These are phyloP conservation scores for Trachymyrmex septentrionalis DNA, from an alignment of 1,140 invertebrate species.

Conservation along the genomic window DNA sequence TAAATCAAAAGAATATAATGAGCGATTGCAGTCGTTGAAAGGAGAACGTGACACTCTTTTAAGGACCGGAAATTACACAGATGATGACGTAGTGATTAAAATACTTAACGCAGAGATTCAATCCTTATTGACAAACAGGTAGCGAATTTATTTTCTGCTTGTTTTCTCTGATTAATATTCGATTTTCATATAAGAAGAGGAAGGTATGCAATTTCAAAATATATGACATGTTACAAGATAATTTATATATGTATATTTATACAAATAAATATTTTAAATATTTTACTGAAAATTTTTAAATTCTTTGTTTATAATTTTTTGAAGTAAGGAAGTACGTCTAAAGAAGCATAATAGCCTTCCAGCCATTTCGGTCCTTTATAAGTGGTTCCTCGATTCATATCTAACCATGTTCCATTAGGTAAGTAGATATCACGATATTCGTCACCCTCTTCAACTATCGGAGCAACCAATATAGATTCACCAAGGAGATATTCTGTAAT, in stretches of 20 bases:
- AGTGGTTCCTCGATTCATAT: slow-evolving; percentile 85
- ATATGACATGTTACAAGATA: slow-evolving; percentile 13
- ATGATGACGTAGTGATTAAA: slow-evolving; percentile 83
- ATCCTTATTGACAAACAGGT: slow-evolving; percentile 74
- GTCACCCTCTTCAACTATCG: slow-evolving; percentile 91
- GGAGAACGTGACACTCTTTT: slow-evolving; percentile 81
- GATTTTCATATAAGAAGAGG: neutral
- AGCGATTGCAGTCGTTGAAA: slow-evolving; percentile 77
- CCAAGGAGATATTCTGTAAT: slow-evolving; percentile 93
- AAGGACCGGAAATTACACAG: slow-evolving; percentile 82
- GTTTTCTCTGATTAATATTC: neutral
- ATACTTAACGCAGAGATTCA: slow-evolving; percentile 82
- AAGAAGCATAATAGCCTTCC: slow-evolving; percentile 22
- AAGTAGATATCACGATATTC: slow-evolving; percentile 91
- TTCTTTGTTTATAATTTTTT: neutral
- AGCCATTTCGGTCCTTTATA: slow-evolving; percentile 89
- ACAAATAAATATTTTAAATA: slow-evolving; percentile 67
- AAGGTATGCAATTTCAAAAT: slow-evolving; percentile 21
- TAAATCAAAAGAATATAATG: slow-evolving; percentile 74
- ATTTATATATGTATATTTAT: slow-evolving; percentile 45
- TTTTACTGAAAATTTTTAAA: slow-evolving; percentile 15
- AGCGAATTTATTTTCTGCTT: slow-evolving; percentile 33
- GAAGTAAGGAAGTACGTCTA: slow-evolving; percentile 21
- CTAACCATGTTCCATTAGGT: slow-evolving; percentile 91
- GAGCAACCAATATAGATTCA: slow-evolving; percentile 94